Percentiles rank a stretch among this genome's conserved stretches.
These are phyloP conservation scores for Araneus ventricosus DNA, from an alignment of 1,140 invertebrate species.

Conservation along the genomic window DNA sequence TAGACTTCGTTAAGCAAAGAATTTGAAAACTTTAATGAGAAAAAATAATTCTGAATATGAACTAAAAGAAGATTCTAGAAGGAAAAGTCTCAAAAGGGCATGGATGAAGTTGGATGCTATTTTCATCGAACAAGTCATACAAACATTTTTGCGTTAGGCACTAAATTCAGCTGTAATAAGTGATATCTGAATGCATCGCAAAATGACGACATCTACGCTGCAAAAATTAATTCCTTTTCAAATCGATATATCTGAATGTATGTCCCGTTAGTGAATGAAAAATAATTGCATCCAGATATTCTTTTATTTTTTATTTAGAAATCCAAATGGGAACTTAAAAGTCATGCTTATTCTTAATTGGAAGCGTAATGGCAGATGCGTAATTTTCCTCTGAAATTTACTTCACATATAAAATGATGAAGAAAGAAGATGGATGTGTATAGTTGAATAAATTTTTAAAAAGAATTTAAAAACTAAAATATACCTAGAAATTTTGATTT, in stretches of 20 bases:
- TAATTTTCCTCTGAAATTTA: too few relatives aligned
- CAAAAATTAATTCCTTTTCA: background rate
- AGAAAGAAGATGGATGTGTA: too few relatives aligned
- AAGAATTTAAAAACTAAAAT: too few relatives aligned
- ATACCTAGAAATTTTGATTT: too few relatives aligned
- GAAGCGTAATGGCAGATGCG: too few relatives aligned
- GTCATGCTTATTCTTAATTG: too few relatives aligned
- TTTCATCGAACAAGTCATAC: background rate
- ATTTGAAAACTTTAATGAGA: slow-evolving; percentile 16
- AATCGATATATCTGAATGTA: background rate
- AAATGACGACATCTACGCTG: background rate
- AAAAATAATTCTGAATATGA: background rate
- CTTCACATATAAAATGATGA: too few relatives aligned
- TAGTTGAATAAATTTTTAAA: too few relatives aligned
- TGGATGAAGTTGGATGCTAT: background rate
- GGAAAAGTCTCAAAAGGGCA: background rate
- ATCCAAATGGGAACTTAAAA: too few relatives aligned
- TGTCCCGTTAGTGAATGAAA: background rate
- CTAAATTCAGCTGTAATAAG: background rate
- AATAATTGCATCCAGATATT: background rate
- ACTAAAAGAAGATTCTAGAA: background rate
- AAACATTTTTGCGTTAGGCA: background rate
- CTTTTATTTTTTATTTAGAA: too few relatives aligned
- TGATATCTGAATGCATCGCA: background rate
- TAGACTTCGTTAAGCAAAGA: slow-evolving; percentile 22